Evolutionary conservation across 2,888 invertebrate species (phyloP).

Genomic region (Petrophora chlorosata): DNA sequence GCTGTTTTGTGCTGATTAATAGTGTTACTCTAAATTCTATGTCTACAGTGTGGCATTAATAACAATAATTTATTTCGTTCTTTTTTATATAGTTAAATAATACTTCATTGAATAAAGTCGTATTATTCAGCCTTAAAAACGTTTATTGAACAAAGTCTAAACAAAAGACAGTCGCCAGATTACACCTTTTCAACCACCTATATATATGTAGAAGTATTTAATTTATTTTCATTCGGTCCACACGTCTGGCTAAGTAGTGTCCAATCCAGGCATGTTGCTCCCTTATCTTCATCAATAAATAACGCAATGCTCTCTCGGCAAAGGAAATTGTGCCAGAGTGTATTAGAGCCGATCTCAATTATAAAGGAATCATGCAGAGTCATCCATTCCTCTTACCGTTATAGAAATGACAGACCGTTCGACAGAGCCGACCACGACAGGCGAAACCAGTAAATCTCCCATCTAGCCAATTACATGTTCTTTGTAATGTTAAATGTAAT

Average conservation of each 20-base stretch:
- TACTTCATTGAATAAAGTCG: too few species aligned
- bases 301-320: constrained; percentile 1
- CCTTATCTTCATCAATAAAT: constrained; percentile 17
- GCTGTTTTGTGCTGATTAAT: too few species aligned
- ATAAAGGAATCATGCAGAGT: constrained; percentile 73
- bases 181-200: too few species aligned
- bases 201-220: too few species aligned
- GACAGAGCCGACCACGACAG: constrained; percentile 8
- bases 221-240: neutral
- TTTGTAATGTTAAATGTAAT: constrained; percentile 22
- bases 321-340: constrained; percentile 14
- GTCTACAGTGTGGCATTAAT: too few species aligned
- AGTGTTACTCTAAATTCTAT: too few species aligned
- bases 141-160: too few species aligned
- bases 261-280: constrained; percentile 1
- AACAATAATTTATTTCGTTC: too few species aligned
- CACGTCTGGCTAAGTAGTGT: neutral
- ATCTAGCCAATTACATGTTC: constrained; percentile 19
- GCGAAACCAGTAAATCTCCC: constrained; percentile 20
- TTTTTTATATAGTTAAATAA: too few species aligned
- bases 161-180: too few species aligned
- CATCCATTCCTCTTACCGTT: constrained; percentile 77
- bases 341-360: constrained; percentile 61
- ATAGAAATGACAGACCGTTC: constrained; percentile 62
- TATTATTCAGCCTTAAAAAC: too few species aligned